Evolutionary conservation across 2,888 invertebrate species (phyloP).

Genomic region (Pristionchus entomophagus): DNA sequence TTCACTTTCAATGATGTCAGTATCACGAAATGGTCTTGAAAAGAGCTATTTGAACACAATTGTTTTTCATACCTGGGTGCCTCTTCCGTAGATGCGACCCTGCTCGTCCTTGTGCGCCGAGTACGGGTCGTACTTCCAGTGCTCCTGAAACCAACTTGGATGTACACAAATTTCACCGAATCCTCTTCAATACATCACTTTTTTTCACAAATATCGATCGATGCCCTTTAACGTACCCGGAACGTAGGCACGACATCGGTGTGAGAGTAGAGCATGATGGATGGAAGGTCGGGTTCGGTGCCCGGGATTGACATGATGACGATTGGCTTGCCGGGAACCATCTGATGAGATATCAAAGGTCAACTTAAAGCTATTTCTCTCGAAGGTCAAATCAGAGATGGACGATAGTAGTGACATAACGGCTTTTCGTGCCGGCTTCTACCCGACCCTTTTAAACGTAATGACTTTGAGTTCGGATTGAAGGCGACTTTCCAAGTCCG

Average conservation of each 20-base stretch:
- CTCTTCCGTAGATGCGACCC: constrained; percentile 90
- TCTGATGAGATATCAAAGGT: constrained; percentile 68
- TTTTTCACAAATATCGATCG: no score
- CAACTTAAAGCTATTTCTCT: constrained; percentile 58
- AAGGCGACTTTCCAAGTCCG: no score
- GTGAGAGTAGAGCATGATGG: constrained; percentile 91
- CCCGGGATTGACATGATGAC: constrained; percentile 89
- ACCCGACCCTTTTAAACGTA: not conserved
- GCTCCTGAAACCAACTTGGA: constrained; percentile 83
- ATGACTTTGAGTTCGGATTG: not conserved
- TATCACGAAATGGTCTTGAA: no score
- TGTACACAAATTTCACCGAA: not conserved
- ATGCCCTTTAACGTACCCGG: constrained; percentile 80
- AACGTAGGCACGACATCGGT: constrained; percentile 98
- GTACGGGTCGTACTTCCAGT: constrained; percentile 92
- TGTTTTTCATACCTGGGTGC: constrained; percentile 79
- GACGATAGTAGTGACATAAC: no score
- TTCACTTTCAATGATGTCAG: no score
- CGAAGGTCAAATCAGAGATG: constrained; percentile 56
- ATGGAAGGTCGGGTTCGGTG: constrained; percentile 82
- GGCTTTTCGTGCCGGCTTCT: constrained; percentile 57
- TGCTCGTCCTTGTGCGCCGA: constrained; percentile 87
- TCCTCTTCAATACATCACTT: no score
- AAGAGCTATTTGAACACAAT: no score
- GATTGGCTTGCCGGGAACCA: constrained; percentile 85